Conservation (phyloP, 2,797 vertebrate genomes). For the Parambassis ranga region DNA sequence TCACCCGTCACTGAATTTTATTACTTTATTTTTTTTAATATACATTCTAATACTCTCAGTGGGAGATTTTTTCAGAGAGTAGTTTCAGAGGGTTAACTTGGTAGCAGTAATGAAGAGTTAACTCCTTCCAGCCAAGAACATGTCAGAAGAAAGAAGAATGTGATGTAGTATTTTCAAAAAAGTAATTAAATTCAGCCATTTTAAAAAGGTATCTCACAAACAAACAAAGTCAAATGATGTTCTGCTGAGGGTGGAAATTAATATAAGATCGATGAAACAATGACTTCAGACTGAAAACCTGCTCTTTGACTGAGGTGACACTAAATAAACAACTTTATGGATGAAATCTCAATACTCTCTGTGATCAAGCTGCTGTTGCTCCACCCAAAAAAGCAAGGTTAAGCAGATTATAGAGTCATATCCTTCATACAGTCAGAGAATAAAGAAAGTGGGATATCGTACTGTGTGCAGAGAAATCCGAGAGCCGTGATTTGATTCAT, state of each 20-base stretch:
- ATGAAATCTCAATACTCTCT: background rate
- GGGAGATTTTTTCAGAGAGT: no score
- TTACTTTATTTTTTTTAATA: no score
- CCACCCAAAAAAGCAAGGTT: background rate
- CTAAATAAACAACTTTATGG: background rate
- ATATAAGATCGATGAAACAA: no score
- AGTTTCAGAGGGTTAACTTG: no score
- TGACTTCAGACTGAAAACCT: no score
- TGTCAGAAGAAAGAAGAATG: background rate
- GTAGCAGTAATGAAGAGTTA: background rate
- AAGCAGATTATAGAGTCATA: no score
- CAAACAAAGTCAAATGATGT: no score
- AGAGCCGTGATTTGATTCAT: slow-evolving; percentile 21
- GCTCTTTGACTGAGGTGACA: background rate
- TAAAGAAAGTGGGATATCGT: background rate
- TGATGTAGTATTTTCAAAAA: no score
- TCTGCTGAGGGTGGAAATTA: background rate
- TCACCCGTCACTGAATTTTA: no score
- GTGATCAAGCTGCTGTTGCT: background rate
- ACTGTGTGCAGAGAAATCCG: slow-evolving; percentile 4
- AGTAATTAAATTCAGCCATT: background rate
- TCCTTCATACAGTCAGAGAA: background rate
- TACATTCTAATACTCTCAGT: no score
- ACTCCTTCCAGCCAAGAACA: background rate
- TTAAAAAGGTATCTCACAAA: no score